phyloP scores from a whole-genome alignment of 2,888 invertebrate genomes.

The Nemotelus pantherinus region DNA sequence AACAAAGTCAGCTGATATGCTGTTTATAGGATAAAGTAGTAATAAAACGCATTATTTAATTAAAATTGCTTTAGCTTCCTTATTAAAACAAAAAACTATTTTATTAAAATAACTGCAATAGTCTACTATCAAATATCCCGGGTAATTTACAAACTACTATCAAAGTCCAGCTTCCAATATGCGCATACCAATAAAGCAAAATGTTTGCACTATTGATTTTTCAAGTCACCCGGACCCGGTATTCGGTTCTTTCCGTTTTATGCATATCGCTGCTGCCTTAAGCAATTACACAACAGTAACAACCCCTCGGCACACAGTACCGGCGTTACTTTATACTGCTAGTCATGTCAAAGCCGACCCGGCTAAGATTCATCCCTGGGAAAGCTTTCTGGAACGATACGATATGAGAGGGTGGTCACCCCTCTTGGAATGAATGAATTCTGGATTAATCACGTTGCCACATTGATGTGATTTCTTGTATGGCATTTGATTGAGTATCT shows the following conservation, averaged over 20 bases:
- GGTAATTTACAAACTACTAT: no score
- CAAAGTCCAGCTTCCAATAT: background rate
- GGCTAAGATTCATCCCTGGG: conserved; percentile 18
- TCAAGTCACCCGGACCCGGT: background rate
- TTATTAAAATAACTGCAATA: no score
- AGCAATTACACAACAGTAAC: conserved; percentile 32
- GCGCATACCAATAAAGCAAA: conserved; percentile 1
- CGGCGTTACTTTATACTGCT: conserved; percentile 29
- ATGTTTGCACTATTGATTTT: conserved; percentile 41
- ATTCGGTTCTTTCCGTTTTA: background rate
- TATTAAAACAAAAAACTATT: no score
- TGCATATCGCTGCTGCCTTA: conserved; percentile 1
- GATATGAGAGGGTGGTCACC: background rate
- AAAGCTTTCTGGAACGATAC: conserved; percentile 26
- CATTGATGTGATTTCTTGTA: conserved; percentile 14
- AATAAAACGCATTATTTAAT: no score
- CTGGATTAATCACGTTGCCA: conserved; percentile 5
- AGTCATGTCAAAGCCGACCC: conserved; percentile 37
- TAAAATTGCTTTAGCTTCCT: no score
- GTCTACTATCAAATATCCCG: no score
- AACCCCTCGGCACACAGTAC: background rate
- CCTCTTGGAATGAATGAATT: conserved; percentile 33
- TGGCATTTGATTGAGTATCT: conserved; percentile 1
- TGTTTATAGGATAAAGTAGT: no score
- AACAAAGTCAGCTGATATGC: no score